Percentiles rank a stretch among this genome's conserved stretches.
Evolutionary conservation across 37 sponge, comb jelly and placozoan species (phyloP).

Genomic region (Agelas oroides): DNA sequence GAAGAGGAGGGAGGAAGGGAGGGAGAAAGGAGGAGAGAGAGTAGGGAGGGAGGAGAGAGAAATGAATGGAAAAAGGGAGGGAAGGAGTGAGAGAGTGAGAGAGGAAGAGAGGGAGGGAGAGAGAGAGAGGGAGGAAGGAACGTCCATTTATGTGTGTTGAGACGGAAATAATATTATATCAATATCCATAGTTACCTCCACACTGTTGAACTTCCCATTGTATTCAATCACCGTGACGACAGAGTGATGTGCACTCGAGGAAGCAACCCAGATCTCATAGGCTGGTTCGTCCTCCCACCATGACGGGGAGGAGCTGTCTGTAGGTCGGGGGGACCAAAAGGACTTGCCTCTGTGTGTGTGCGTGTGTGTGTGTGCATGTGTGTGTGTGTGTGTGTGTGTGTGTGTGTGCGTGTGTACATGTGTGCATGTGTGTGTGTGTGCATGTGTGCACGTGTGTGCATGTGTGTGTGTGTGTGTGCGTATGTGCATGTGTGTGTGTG

Average conservation of each 20-base stretch:
- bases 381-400: no score
- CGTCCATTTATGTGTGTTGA: no score
- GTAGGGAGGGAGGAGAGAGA: background rate
- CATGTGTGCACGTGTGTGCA: no score
- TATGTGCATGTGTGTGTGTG: no score
- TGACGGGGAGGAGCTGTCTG: background rate
- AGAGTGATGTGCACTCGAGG: constrained; percentile 34
- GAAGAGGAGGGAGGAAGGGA: background rate
- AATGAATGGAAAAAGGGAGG: background rate
- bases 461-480: no score
- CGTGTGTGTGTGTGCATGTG: no score
- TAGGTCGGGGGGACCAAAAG: background rate
- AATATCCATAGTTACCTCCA: no score
- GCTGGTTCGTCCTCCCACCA: constrained; percentile 25
- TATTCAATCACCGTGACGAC: constrained; percentile 60
- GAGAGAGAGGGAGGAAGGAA: background rate
- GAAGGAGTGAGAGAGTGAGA: background rate
- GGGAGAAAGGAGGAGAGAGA: background rate
- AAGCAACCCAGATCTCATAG: constrained; percentile 71
- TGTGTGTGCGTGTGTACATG: no score
- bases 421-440: no score
- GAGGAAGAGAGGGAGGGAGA: background rate
- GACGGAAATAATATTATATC: no score
- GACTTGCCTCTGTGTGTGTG: no score
- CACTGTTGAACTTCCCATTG: constrained; percentile 43